Conservation (phyloP, 2,888 invertebrate species). For the Tenthredo amoena region DNA sequence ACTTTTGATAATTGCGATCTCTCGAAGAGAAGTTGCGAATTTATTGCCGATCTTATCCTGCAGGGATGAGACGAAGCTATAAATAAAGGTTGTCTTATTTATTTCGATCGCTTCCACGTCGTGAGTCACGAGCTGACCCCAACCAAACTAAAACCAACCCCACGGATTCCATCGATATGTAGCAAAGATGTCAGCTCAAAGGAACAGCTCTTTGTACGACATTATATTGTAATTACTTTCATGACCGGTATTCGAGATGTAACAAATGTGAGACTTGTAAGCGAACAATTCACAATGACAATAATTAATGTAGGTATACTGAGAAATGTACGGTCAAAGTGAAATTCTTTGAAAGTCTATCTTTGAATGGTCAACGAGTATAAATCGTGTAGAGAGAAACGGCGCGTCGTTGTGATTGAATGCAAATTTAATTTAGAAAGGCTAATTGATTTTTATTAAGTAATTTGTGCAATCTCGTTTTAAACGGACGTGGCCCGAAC, state of each 20-base stretch:
- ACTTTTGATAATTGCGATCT: background rate
- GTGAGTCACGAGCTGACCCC: slow-evolving; percentile 47
- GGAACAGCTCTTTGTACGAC: slow-evolving; percentile 11
- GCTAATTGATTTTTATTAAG: slow-evolving; percentile 49
- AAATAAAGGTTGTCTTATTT: slow-evolving; percentile 45
- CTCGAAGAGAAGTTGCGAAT: slow-evolving; percentile 35
- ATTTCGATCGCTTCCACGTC: slow-evolving; percentile 31
- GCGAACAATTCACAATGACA: background rate
- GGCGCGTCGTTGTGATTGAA: slow-evolving; percentile 18
- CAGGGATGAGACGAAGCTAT: slow-evolving; percentile 40
- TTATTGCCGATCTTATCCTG: slow-evolving; percentile 46
- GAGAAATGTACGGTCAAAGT: background rate
- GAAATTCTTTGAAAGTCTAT: background rate
- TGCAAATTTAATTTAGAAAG: slow-evolving; percentile 48
- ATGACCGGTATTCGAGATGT: background rate
- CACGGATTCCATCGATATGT: slow-evolving; percentile 38
- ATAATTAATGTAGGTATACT: background rate
- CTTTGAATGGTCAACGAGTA: background rate
- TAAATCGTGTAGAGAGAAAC: background rate
- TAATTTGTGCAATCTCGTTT: slow-evolving; percentile 45
- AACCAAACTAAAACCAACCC: slow-evolving; percentile 18
- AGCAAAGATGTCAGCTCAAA: slow-evolving; percentile 20
- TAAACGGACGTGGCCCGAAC: slow-evolving; percentile 41
- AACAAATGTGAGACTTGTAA: background rate
- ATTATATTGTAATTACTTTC: slow-evolving; percentile 25